Percentiles rank a stretch among this genome's conserved stretches.
phyloP scores from a whole-genome alignment of 2,113 vertebrate species.

The Thermophis baileyi region DNA sequence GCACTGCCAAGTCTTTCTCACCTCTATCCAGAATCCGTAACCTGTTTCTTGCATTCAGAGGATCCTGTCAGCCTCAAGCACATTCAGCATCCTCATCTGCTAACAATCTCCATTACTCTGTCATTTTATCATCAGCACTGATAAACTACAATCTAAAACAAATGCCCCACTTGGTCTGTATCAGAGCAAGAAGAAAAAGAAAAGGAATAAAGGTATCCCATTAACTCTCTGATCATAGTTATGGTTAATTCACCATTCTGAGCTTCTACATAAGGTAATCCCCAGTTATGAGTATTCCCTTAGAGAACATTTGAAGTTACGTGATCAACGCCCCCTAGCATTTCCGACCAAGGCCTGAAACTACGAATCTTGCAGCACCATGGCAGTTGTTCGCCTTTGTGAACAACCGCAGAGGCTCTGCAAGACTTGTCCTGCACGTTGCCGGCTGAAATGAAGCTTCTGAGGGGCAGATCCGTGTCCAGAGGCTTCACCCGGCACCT shows the following conservation, averaged over 20 bases:
- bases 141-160: neutral
- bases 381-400: too few relatives aligned
- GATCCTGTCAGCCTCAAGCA: neutral
- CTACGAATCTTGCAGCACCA: too few relatives aligned
- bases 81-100: neutral
- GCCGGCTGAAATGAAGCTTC: too few relatives aligned
- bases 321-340: too few relatives aligned
- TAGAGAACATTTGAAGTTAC: too few relatives aligned
- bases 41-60: neutral
- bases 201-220: neutral
- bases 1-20: neutral
- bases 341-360: too few relatives aligned
- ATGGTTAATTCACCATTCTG: neutral
- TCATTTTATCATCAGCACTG: neutral
- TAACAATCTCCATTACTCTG: neutral
- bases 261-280: neutral
- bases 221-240: neutral
- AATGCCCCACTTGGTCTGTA: neutral
- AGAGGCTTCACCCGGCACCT: too few relatives aligned
- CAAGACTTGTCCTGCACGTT: too few relatives aligned
- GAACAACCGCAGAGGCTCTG: too few relatives aligned
- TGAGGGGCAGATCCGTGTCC: too few relatives aligned
- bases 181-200: neutral
- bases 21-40: neutral
- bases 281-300: too few relatives aligned